Evolutionary conservation across 2,888 invertebrate species (phyloP), one percentile per base, ranked within the genome.

Genomic region (Frankliniella intonsa): DNA sequence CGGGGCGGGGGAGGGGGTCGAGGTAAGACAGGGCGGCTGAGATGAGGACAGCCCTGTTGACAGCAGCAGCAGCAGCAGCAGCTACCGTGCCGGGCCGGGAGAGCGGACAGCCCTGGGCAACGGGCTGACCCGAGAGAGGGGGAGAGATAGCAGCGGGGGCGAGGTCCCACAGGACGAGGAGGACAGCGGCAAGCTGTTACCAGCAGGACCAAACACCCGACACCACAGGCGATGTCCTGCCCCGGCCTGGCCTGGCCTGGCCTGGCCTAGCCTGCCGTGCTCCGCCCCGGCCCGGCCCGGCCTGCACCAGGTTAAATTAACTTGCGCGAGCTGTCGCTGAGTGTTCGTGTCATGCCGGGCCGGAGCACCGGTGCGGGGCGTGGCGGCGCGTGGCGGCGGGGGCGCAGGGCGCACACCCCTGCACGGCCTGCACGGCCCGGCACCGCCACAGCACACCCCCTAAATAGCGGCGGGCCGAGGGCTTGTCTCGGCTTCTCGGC

Each of bases 251-350:
- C 51, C 51, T 51, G 12, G 51, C 51, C 51, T 17, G 55, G 55
- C 55, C 55, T 1, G 55, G 7, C 55, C 55, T 11, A 17, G 55
- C 55, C 55, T 3, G 14, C 11, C 55, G 55, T 55, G 17, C n/a
- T n/a, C n/a, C 69, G 22, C 22, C 5, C n/a, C 22, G 3, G n/a
- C n/a, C 65, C 22, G n/a, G 22, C 11, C 38, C 38, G 2, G 38
- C 38, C 38, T 38, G 38, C 38, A 38, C 38, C 38, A 38, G 69
- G 69, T 69, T 69, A 69, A 69, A 69, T 69, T 69, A 69, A 69
- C 69, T 69, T 69, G 69, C 55, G 55, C 55, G 55, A 55, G 55
- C 69, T 25, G 25, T 22, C 25, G 69, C 69, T n/a, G 69, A 69
- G 69, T 69, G 69, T 25, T 25, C 22, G 12, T 25, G 69, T 22